A percentile compares a stretch with the other conserved stretches of the same genome.
Evolutionary conservation across 2,113 vertebrate genomes (phyloP).

Genomic region (Sarotherodon lohbergeri): DNA sequence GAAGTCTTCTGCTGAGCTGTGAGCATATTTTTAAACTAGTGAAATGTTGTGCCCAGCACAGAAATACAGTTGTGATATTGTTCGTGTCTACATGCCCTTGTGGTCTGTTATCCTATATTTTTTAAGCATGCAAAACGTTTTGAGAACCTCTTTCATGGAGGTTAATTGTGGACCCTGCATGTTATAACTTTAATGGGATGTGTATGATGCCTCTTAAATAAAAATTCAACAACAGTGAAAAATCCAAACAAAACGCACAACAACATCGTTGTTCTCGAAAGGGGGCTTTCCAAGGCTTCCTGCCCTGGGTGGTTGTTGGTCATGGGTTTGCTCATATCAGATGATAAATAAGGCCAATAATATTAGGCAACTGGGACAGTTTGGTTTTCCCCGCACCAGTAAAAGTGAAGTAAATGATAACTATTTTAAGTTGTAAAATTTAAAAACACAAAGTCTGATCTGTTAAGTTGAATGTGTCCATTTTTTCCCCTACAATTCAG

Average conservation of each 20-base stretch:
- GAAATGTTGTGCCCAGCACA: not conserved
- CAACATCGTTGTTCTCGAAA: slow-evolving; percentile 1
- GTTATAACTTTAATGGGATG: not conserved
- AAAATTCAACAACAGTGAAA: not conserved
- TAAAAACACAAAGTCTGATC: not conserved
- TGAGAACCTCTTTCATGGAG: not conserved
- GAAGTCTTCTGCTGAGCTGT: not conserved
- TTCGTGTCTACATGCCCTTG: not conserved
- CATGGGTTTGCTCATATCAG: not conserved
- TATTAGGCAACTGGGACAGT: not conserved
- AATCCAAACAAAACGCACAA: not conserved
- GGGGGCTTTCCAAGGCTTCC: not conserved
- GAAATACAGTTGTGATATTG: not conserved
- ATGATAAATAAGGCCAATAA: not conserved
- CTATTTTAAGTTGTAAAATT: not conserved
- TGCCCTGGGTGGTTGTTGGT: not conserved
- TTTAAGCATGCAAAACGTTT: not conserved
- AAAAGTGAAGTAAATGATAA: not conserved
- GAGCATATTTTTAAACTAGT: not conserved
- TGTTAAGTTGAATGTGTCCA: not conserved
- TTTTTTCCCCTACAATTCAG: not conserved
- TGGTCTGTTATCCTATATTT: not conserved
- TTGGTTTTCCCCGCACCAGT: not conserved
- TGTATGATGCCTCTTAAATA: not conserved
- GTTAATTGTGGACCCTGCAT: not conserved